A percentile compares a stretch with the other conserved stretches of the same genome.
Conservation (phyloP, 2,797 vertebrate genomes). For the Tangara arthus region DNA sequence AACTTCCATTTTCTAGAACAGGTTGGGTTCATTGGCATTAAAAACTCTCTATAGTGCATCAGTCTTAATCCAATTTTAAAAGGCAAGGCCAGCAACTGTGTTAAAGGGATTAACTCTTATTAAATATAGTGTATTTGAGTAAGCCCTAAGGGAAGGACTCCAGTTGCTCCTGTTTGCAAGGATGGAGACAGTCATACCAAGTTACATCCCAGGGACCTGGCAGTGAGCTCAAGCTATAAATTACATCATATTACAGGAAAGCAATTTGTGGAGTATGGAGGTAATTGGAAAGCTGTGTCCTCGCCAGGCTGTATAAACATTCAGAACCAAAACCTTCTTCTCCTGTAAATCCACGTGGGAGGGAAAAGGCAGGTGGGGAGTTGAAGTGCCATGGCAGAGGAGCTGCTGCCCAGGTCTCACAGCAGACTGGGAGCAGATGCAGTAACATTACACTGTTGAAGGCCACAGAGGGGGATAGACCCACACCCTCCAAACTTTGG, state of each 20-base stretch:
- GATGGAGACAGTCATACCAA: neutral
- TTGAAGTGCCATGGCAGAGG: neutral
- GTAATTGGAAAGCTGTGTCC: neutral
- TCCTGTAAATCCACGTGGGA: neutral
- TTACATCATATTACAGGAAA: neutral
- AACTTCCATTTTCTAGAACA: conserved; percentile 58
- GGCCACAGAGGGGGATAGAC: neutral
- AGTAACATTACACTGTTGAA: neutral
- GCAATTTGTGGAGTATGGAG: neutral
- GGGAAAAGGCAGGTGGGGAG: neutral
- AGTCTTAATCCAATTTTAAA: conserved; percentile 68
- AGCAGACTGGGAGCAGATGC: neutral
- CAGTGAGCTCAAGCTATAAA: neutral
- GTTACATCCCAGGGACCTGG: conserved; percentile 15
- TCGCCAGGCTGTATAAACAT: neutral
- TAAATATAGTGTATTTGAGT: conserved; percentile 65
- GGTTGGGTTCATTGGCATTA: conserved; percentile 61
- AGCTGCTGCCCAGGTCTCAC: neutral
- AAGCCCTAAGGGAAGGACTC: conserved; percentile 55
- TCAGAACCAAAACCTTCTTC: neutral
- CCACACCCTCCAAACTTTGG: neutral
- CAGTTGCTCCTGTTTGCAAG: conserved; percentile 35
- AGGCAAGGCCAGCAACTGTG: conserved; percentile 63
- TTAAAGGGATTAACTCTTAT: conserved; percentile 69
- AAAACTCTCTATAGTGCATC: conserved; percentile 61